A percentile compares a stretch with the other conserved stretches of the same genome.
These are phyloP conservation scores for Tinea pellionella DNA, from an alignment of 2,888 invertebrate species.

Conservation along the genomic window DNA sequence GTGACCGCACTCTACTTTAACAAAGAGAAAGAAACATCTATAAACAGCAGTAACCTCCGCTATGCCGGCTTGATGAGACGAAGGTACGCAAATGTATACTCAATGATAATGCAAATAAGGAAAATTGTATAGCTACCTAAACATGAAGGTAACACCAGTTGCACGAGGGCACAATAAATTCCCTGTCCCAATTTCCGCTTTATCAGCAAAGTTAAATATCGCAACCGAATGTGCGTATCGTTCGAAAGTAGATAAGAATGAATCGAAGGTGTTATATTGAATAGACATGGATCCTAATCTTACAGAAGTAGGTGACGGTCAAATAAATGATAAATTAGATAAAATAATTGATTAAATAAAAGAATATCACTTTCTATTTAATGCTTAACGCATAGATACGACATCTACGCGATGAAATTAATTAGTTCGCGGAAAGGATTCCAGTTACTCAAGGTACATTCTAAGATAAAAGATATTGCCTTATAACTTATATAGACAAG, in stretches of 20 bases:
- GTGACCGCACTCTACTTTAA: too few species aligned
- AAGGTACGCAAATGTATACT: too few species aligned
- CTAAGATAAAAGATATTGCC: background rate
- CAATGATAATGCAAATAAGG: background rate
- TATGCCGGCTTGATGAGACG: too few species aligned
- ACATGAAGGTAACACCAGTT: background rate
- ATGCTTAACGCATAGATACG: background rate
- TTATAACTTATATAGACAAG: constrained; percentile 1
- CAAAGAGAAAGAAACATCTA: too few species aligned
- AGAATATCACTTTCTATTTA: background rate
- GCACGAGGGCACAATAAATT: constrained; percentile 36
- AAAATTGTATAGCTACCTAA: background rate
- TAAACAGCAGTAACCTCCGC: too few species aligned
- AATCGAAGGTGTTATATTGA: constrained; percentile 11
- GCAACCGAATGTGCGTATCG: constrained; percentile 26
- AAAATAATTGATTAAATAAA: background rate
- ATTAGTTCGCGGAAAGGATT: background rate
- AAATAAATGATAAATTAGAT: background rate
- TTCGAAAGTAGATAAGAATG: constrained; percentile 11
- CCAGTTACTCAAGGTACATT: background rate
- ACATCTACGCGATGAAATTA: too few species aligned
- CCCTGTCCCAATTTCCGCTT: constrained; percentile 50
- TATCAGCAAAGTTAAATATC: constrained; percentile 52
- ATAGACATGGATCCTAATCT: background rate
- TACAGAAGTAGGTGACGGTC: constrained; percentile 10